Evolutionary conservation across 2,113 vertebrate genomes (phyloP), one percentile per base, ranked within the genome.

Genomic region (Podilymbus podiceps): DNA sequence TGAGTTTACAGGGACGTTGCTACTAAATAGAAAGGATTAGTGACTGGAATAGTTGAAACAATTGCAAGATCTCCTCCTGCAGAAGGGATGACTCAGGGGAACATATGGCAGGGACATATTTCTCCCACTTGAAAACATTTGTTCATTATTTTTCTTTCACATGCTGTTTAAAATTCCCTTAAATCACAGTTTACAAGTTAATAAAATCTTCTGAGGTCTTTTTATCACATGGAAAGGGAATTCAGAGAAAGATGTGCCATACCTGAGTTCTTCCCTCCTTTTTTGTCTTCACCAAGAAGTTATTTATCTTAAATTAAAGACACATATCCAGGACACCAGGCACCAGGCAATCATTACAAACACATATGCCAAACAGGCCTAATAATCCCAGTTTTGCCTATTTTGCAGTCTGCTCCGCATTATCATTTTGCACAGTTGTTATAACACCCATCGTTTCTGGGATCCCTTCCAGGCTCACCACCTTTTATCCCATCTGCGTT

Each of bases 31-130:
- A 85, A 75, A 73, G 58, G 50, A 50, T 69, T 58, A 58, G 62
- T 0, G 5, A n/a, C 53, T 44, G 85, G 49, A 85, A 73, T 4
- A 44, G 22, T 20, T 56, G 27, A 77, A 96, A 90, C 80, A 66
- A 72, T 53, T 49, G 62, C 84, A 75, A 73, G 49, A 78, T 72
- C 38, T 69, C n/a, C 66, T 62, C 73, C 69, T 79, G 90, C 86
- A 82, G 67, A 75, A 91, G 87, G 80, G 89, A 92, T 97, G 91
- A 96, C 62, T 87, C 97, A 97, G 73, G 42, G 83, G 53, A 96
- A 88, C 94, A 97, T 95, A 97, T 85, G 95, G 96, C 89, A 85
- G 58, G 76, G 88, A 95, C 95, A 97, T 92, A 97, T 92, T 97
- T 96, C 73, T 88, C 74, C 88, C 85, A 50, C 95, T 92, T 85